Evolutionary conservation across 2,797 vertebrate genomes (phyloP), one percentile per base, ranked within the genome.

Genomic region (Anisognathus igniventris): DNA sequence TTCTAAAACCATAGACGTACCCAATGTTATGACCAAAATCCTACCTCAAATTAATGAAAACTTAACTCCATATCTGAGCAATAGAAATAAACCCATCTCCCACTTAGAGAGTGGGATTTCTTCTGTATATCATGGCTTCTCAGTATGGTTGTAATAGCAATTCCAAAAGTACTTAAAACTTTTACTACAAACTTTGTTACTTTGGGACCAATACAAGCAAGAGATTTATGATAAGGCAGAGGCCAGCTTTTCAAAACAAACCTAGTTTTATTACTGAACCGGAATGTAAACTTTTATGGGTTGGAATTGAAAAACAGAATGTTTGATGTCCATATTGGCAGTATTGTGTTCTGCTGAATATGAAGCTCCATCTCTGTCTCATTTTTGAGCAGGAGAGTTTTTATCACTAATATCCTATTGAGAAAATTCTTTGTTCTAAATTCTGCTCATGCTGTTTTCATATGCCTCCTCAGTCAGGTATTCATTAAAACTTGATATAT

Each of bases 131-230:
- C 30, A 33, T 8, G 24, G 8, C 37, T 90, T 78, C 39, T 94
- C 42, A 47, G 19, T 40, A 24, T 50, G 28, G 23, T 44, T 87
- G 31, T 31, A 65, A 72, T 5, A 84, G 16, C 40, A 85, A 79
- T 88, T 91, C 56, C 35, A 81, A 62, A 95, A 95, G n/a, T 65
- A 62, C 90, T 96, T 93, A 80, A 77, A 96, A 95, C 68, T 94
- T 96, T 72, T 73, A 75, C 51, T 76, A 20, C 37, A 92, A 89
- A 89, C 60, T 96, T 84, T 39, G 10, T 8, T 89, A 48, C 62
- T 87, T 78, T 81, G 91, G 62, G 86, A 84, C 56, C 28, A 56
- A 85, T 72, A 72, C 20, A 84, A 78, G 35, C 14, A 92, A 30
- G 20, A 85, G 58, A 93, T 95, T 89, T 95, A 93, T 82, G 67